Evolutionary conservation across 2,113 vertebrate species (phyloP), one percentile per base, ranked within the genome.

Genomic region (Malurus elegans): DNA sequence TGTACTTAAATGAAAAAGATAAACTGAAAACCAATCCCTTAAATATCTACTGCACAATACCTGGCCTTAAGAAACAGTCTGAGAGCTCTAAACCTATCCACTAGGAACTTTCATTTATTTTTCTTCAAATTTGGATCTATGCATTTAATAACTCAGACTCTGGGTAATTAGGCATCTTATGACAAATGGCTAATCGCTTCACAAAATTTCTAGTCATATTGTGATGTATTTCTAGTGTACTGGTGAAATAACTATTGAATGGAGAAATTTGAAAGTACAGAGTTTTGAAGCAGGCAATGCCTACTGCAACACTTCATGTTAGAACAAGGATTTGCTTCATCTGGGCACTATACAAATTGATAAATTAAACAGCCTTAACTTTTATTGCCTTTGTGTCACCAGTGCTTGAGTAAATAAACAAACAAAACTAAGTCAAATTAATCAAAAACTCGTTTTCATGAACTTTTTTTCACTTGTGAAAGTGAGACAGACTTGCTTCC

Each of bases 131-230:
- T 51, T 42, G 25, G 14, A 66, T 89, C 57, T 50, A 75, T 70
- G 54, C 40, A 93, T 88, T 86, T 32, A 91, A 54, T 82, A 95
- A 90, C 21, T 66, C 36, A 76, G 95, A 86, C 17, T 78, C 61
- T 76, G 82, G 38, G 34, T 76, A 88, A 94, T 80, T 60, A 74
- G 45, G 38, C 95, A 87, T 51, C 32, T 64, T 83, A 88, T 14
- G 34, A 69, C 60, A 86, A 76, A 90, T 50, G 32, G 28, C 28
- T 83, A 51, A 92, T 44, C 81, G 72, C 21, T n/a, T 80, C 56
- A 57, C 18, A 88, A 54, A 69, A 90, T 86, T 86, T 86, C 32
- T 48, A 53, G 44, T n/a, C 25, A 53, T 80, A 34, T 17, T 62
- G 7, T 44, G 26, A 32, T 72, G 7, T 60, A 85, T 32, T 95